Base-by-base conservation (phyloP, 2,888 invertebrate genomes). In the Xylocampa areola region DNA sequence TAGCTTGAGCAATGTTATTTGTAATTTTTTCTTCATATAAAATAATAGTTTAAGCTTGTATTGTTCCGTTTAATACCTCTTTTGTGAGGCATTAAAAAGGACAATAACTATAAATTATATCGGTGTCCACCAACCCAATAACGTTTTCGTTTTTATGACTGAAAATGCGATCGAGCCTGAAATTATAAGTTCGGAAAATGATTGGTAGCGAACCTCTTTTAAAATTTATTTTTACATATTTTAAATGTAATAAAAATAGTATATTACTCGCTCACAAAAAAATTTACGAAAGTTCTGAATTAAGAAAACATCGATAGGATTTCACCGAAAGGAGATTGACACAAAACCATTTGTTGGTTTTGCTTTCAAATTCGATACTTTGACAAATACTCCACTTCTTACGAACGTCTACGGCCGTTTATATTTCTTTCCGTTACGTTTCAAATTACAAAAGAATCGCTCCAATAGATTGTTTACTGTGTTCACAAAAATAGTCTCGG, bases 361-460 rank as follows among this genome's bases (percentile, higher is more conserved):
- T 64, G 30, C 48, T 64, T 64, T 64, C 50, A 59, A 69, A 73
- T 66, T 58, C 63, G 60, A 70, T 73, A 61, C 70, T 62, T 62
- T 60, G 61, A 48, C 54, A 67, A 70, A 70, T 52, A 60, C 41
- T 64, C 66, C 29, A 61, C 33, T 41, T 58, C 33, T 61, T 48
- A 54, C 45, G 50, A 52, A 47, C 35, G 52, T 48, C 57, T 49
- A 39, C 39, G 39, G 43, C 10, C 44, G 43, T 64, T 68, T 62
- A 55, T 65, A 66, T 70, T 61, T 54, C 57, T 74, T 68, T 73
- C 67, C 55, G 68, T 52, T 61, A 44, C 51, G 61, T 62, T 64
- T 74, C 61, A 37, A 69, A 72, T 74, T 69, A 69, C 74, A 69
- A 74, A 73, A 72, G 72, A 67, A 66, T 59, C 57, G 58, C 27